Percentiles rank a stretch among this genome's conserved stretches.
Conservation (phyloP, 2,113 vertebrate genomes). For the Lipotes vexillifer region DNA sequence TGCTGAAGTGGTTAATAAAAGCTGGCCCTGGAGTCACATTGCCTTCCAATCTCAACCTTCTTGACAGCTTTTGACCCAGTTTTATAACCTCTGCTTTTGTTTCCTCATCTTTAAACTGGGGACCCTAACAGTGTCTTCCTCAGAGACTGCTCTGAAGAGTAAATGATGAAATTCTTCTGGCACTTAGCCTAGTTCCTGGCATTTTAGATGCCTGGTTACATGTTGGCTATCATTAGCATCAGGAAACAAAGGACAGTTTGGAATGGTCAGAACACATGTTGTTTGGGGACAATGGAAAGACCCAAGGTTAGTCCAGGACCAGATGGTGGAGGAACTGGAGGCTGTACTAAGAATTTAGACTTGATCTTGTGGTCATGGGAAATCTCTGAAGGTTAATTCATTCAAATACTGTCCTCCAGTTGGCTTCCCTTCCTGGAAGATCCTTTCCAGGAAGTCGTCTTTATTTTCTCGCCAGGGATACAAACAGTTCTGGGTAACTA, state of each 20-base stretch:
- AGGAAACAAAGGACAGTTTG: slow-evolving; percentile 36
- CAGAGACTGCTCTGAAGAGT: slow-evolving; percentile 19
- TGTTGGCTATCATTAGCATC: slow-evolving; percentile 2
- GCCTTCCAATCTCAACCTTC: not conserved
- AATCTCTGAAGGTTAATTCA: slow-evolving; percentile 47
- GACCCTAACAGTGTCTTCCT: not conserved
- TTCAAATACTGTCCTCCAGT: slow-evolving; percentile 5
- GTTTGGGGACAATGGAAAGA: slow-evolving; percentile 40
- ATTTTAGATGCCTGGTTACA: slow-evolving; percentile 31
- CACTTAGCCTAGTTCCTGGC: not conserved
- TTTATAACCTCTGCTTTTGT: slow-evolving; percentile 7
- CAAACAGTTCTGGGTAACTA: not conserved
- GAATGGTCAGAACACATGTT: slow-evolving; percentile 18
- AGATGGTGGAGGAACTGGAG: slow-evolving; percentile 41
- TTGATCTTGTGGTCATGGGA: slow-evolving; percentile 51
- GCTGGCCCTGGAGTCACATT: not conserved
- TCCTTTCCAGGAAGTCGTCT: slow-evolving; percentile 9
- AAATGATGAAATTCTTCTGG: not conserved
- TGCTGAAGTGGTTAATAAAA: not conserved
- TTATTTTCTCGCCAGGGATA: not conserved
- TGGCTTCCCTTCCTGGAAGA: not conserved
- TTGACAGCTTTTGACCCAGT: not conserved
- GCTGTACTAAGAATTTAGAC: slow-evolving; percentile 27
- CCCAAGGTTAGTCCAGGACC: slow-evolving; percentile 40
- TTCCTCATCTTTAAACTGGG: slow-evolving; percentile 22